Evolutionary conservation across 2,888 invertebrate species (phyloP).

Genomic region (Lutraria lutraria): DNA sequence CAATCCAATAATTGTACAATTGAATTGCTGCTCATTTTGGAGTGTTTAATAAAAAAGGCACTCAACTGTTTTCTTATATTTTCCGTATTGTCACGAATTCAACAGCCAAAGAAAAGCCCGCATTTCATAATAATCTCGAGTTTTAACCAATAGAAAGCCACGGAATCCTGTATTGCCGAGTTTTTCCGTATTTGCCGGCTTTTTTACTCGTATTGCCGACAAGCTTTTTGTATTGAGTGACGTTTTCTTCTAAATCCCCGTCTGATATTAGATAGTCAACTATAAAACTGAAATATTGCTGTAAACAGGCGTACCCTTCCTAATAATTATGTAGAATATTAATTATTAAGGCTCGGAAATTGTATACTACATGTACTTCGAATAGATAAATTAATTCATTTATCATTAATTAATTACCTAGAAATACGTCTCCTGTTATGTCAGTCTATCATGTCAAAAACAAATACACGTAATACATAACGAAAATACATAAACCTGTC

Average conservation of each 20-base stretch:
- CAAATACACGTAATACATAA: background rate
- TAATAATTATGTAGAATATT: background rate
- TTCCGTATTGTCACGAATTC: no score
- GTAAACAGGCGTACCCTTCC: background rate
- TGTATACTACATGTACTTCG: background rate
- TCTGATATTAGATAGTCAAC: background rate
- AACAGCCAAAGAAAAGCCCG: no score
- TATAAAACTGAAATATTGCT: background rate
- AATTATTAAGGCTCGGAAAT: background rate
- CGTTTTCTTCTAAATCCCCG: background rate
- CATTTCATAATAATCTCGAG: no score
- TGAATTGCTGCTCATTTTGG: no score
- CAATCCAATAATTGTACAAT: no score
- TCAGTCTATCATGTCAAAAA: background rate
- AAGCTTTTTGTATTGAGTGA: no score
- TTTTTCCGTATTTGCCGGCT: no score
- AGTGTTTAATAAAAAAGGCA: no score
- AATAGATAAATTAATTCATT: background rate
- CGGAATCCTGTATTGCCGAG: no score
- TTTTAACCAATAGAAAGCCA: no score
- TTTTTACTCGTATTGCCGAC: no score
- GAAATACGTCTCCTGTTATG: background rate
- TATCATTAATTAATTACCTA: background rate
- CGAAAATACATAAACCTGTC: slow-evolving; percentile 18
- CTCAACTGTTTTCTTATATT: no score